Conservation (phyloP, 2,797 vertebrate species). For the Rachycentron canadum region DNA sequence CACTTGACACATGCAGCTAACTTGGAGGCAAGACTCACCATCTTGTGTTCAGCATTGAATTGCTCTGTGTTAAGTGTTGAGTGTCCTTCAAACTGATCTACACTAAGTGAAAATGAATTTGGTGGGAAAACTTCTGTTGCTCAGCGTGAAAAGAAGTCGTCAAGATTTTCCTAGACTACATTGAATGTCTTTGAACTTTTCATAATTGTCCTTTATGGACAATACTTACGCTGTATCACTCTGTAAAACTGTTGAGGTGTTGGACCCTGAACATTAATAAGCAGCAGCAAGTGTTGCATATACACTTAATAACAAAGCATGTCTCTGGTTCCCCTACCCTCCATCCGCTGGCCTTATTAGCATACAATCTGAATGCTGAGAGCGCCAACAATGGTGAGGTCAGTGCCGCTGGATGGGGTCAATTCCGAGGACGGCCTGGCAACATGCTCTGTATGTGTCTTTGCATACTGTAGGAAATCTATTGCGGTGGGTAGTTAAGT, state of each 20-base stretch:
- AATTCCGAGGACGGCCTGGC: slow-evolving; percentile 76
- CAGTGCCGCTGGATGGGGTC: slow-evolving; percentile 81
- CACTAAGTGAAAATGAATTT: slow-evolving; percentile 19
- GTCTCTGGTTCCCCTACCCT: slow-evolving; percentile 63
- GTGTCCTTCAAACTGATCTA: slow-evolving; percentile 40
- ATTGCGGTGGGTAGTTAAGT: slow-evolving; percentile 80
- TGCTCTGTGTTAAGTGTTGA: neutral
- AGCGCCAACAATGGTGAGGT: slow-evolving; percentile 82
- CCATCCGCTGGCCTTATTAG: slow-evolving; percentile 80
- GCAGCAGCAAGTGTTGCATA: slow-evolving; percentile 70
- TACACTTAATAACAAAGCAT: slow-evolving; percentile 76
- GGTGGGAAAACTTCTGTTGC: neutral
- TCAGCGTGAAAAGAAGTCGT: slow-evolving; percentile 1
- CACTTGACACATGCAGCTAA: slow-evolving; percentile 3
- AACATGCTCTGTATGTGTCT: slow-evolving; percentile 81
- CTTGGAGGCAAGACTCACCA: neutral
- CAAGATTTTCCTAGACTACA: slow-evolving; percentile 8
- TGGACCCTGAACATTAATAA: slow-evolving; percentile 78
- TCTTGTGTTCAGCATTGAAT: neutral
- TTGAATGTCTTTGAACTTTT: slow-evolving; percentile 46
- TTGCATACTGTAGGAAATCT: slow-evolving; percentile 82
- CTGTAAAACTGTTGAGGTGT: slow-evolving; percentile 52
- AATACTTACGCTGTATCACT: slow-evolving; percentile 20
- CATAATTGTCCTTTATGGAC: slow-evolving; percentile 38
- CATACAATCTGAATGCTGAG: slow-evolving; percentile 88